These are phyloP conservation scores for Noturus placidus DNA, from an alignment of 2,113 vertebrate genomes.

Conservation along the genomic window DNA sequence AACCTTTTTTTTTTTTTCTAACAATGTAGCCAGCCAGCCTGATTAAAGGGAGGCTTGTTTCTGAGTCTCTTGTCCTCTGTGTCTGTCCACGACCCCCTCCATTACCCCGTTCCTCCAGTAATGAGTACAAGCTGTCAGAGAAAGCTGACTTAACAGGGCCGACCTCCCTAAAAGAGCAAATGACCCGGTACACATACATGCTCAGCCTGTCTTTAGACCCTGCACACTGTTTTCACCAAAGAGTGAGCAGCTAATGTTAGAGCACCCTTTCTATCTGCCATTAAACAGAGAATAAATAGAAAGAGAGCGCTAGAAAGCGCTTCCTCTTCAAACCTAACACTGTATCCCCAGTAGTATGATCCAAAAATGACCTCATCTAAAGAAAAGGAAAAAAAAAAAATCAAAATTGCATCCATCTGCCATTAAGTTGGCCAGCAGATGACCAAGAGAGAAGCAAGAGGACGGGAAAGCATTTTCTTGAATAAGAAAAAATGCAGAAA, in stretches of 20 bases:
- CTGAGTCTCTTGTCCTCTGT: constrained; percentile 62
- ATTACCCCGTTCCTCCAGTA: constrained; percentile 75
- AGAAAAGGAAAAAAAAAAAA: neutral
- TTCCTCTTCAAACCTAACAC: neutral
- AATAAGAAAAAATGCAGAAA: neutral
- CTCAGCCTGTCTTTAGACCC: constrained; percentile 15
- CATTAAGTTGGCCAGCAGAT: constrained; percentile 11
- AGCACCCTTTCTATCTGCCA: neutral
- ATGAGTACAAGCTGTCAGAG: constrained; percentile 76
- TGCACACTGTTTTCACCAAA: neutral
- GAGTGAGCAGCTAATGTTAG: neutral
- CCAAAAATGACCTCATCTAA: neutral
- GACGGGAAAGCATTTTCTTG: constrained; percentile 3
- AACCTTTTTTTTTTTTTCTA: neutral
- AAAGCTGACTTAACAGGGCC: constrained; percentile 61
- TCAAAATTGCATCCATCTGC: constrained; percentile 17
- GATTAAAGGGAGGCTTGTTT: constrained; percentile 71
- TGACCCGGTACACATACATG: constrained; percentile 56
- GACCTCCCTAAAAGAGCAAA: constrained; percentile 78
- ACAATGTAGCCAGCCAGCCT: constrained; percentile 26
- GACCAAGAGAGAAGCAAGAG: constrained; percentile 48
- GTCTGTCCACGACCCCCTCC: constrained; percentile 59
- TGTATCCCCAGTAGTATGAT: neutral
- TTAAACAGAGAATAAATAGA: constrained; percentile 18
- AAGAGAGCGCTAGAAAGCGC: too few relatives aligned